Conservation (phyloP, 2,113 vertebrate genomes). For the Nycticryphes semicollaris region DNA sequence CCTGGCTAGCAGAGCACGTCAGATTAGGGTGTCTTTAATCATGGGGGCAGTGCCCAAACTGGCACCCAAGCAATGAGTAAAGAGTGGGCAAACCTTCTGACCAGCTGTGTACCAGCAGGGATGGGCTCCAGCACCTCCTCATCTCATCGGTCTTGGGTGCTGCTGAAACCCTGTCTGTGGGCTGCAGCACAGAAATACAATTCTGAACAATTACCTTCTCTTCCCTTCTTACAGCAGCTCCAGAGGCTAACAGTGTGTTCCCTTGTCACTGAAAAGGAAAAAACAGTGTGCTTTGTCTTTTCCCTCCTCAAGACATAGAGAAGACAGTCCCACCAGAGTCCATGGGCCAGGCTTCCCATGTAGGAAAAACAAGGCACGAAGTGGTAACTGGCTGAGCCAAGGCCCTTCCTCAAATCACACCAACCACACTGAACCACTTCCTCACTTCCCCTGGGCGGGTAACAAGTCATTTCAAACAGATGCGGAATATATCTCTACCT, state of each 20-base stretch:
- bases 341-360: fast-evolving
- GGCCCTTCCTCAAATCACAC: neutral
- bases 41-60: neutral
- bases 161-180: too few relatives aligned
- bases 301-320: neutral
- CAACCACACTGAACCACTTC: fast-evolving
- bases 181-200: neutral
- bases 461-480: neutral
- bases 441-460: neutral
- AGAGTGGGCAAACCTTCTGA: neutral
- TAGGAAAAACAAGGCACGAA: neutral
- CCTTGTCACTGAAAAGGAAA: neutral
- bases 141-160: fast-evolving
- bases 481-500: neutral
- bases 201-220: neutral
- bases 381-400: neutral
- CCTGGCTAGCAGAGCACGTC: neutral
- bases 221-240: neutral
- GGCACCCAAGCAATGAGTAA: neutral
- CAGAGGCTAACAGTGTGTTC: fast-evolving
- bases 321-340: neutral
- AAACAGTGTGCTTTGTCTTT: neutral
- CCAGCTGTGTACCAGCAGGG: neutral
- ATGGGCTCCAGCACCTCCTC: neutral
- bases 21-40: neutral